Evolutionary conservation across 2,888 invertebrate species (phyloP), one percentile per base, ranked within the genome.

Genomic region (Agrochola lota): DNA sequence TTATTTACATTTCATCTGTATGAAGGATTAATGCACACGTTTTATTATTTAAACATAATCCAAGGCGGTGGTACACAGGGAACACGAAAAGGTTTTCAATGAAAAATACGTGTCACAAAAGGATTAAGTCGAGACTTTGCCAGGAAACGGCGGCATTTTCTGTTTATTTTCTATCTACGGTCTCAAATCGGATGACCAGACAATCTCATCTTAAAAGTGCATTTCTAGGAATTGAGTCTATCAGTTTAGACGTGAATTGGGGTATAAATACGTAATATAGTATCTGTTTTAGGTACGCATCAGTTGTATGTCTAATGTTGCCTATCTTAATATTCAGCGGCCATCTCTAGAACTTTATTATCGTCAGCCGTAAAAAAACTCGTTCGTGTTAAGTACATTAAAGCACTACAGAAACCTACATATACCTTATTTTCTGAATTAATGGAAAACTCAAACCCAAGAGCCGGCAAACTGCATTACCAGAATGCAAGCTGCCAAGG

Each of bases 1-100:
- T 66, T 68, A 68, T 78, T 74, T 76, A 74, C 69, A 82, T 84
- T 71, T 40, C 11, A 64, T 80, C 52, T 40, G 9, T 59, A 60
- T 52, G n/a, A 71, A 40, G 30, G 26, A 55, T 64, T n/a, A 43
- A 40, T 52, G 26, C 57, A 59, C 64, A 76, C 15, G 11, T 49
- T 67, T 66, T 49, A 63, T 59, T 82, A 6, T 67, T 23, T 59
- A 35, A 57, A 57, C 30, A 40, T 49, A 63, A 40, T 71, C 15
- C 1, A 30, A 60, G n/a, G 26, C 40, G n/a, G 49, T 40, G 15
- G 6, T 23, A 43, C 15, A 52, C 20, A n/a, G 1, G 3, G 23
- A 43, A 15, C 5, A 26, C 12, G 4, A 2, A 55, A n/a, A 26
- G 9, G 60, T 40, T 30, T 71, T 7, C n/a, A 71, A 23, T 63